Evolutionary conservation across 1,140 invertebrate species (phyloP).

Genomic region (Drosophila mayri): DNA sequence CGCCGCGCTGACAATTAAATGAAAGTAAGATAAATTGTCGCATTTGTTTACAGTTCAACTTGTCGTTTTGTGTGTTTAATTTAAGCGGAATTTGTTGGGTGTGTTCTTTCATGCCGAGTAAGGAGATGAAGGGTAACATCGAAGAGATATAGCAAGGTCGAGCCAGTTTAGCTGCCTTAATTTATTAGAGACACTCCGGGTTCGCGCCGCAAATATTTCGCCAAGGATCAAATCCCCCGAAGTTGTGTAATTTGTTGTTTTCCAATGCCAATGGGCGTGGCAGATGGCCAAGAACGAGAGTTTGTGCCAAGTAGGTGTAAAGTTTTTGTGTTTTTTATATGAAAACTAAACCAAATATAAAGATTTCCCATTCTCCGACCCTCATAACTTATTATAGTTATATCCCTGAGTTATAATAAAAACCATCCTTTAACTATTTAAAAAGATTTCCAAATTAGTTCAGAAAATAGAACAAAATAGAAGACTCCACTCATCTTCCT

Average conservation of each 20-base stretch:
- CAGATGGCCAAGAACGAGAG: background rate
- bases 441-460: conserved; percentile 9
- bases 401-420: background rate
- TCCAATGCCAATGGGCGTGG: conserved; percentile 33
- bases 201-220: conserved; percentile 69
- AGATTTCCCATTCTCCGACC: background rate
- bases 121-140: conserved; percentile 22
- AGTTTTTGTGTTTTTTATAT: background rate
- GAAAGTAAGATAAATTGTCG: conserved; percentile 83
- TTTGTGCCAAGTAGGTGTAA: background rate
- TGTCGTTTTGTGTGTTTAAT: conserved; percentile 68
- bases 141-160: conserved; percentile 37
- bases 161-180: conserved; percentile 62
- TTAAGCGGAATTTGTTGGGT: conserved; percentile 51
- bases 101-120: conserved; percentile 5
- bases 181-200: conserved; percentile 62
- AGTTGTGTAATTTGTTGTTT: conserved; percentile 69
- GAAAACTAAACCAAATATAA: background rate
- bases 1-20: conserved; percentile 72
- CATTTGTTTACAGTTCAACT: conserved; percentile 82
- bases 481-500: background rate
- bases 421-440: background rate
- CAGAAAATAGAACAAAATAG: background rate
- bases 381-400: background rate
- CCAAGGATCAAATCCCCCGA: conserved; percentile 66